phyloP scores from a whole-genome alignment of 2,797 vertebrate species.

The Amphiprion clarkii region DNA sequence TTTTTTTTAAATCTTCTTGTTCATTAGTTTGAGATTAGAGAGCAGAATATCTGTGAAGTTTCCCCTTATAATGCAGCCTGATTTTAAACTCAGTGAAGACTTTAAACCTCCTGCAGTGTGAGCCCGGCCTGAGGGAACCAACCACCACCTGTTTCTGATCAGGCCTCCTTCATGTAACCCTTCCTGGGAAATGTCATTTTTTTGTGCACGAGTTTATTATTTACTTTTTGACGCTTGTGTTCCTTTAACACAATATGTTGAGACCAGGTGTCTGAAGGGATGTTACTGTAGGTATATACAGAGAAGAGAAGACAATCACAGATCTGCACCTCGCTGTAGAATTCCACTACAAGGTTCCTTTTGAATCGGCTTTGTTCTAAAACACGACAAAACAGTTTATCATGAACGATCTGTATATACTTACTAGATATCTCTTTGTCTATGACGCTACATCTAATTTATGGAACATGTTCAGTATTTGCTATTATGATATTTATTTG shows the following conservation, averaged over 20 bases:
- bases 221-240: conserved; percentile 41
- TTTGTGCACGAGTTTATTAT: conserved; percentile 55
- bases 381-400: conserved; percentile 50
- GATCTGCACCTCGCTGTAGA: conserved; percentile 44
- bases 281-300: conserved; percentile 71
- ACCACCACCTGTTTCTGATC: conserved; percentile 12
- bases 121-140: neutral
- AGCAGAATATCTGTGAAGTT: too few relatives aligned
- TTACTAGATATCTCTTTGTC: conserved; percentile 74
- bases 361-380: neutral
- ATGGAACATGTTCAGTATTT: conserved; percentile 90
- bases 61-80: too few relatives aligned
- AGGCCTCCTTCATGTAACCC: conserved; percentile 32
- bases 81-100: too few relatives aligned
- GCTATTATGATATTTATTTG: conserved; percentile 90
- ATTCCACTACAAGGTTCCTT: conserved; percentile 42
- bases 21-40: too few relatives aligned
- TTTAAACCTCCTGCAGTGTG: too few relatives aligned
- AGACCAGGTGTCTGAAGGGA: conserved; percentile 71
- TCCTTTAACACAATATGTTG: conserved; percentile 49
- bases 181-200: conserved; percentile 24
- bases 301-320: conserved; percentile 52
- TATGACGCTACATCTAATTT: conserved; percentile 80
- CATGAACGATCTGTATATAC: conserved; percentile 68
- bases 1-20: too few relatives aligned